These are phyloP conservation scores for Ditylenchus weischeri DNA, from an alignment of 2,888 invertebrate species.

Conservation along the genomic window DNA sequence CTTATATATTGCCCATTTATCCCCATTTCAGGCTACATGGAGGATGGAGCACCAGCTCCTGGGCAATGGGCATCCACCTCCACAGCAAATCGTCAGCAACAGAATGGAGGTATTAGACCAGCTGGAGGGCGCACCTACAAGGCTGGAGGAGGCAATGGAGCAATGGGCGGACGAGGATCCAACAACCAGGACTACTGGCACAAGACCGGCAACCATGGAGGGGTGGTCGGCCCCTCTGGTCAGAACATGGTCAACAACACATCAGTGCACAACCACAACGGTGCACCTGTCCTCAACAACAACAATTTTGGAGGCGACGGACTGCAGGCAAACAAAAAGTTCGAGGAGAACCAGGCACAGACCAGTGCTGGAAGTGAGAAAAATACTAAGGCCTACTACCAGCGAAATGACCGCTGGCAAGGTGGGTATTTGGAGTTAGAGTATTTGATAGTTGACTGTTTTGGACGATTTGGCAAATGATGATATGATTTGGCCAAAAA, in stretches of 20 bases:
- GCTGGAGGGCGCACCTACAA: slow-evolving; percentile 8
- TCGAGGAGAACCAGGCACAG: background rate
- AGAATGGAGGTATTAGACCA: slow-evolving; percentile 9
- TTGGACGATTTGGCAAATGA: too few species aligned
- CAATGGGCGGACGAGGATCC: slow-evolving; percentile 3
- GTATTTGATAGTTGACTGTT: too few species aligned
- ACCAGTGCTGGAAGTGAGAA: slow-evolving; percentile 7
- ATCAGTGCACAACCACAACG: background rate
- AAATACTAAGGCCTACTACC: slow-evolving; percentile 25
- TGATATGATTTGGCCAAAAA: too few species aligned
- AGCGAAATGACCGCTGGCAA: slow-evolving; percentile 34
- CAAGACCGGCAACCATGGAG: background rate
- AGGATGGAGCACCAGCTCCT: background rate
- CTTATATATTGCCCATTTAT: too few species aligned
- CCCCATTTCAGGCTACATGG: too few species aligned
- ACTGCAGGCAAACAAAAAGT: slow-evolving; percentile 1
- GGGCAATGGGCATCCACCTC: slow-evolving; percentile 18
- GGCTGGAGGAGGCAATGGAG: slow-evolving; percentile 8
- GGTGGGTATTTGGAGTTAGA: background rate
- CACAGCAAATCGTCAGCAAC: background rate
- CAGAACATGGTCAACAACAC: background rate
- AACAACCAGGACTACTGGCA: slow-evolving; percentile 14
- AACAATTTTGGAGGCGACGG: background rate
- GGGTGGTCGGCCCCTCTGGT: background rate
- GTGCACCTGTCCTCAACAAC: too few species aligned